Base-by-base conservation (phyloP, 2,888 invertebrate genomes). In the Thalpophila matura region DNA sequence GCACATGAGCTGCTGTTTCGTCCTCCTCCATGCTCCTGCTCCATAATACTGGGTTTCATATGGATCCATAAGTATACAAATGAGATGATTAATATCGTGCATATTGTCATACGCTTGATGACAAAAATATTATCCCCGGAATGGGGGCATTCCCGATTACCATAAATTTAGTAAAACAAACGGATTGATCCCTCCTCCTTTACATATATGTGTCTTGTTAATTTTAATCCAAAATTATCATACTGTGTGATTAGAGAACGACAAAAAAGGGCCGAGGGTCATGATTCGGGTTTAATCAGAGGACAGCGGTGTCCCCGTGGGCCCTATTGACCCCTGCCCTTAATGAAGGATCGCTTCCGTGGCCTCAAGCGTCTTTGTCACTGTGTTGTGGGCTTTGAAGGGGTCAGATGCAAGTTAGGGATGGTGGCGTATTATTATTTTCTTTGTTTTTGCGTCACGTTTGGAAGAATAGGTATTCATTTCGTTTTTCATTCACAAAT, bases 321-420 rank as follows among this genome's bases (percentile, higher is more conserved):
- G 84, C 62, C 82, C 80, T 85, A 84, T 88, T 89, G 90, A 91
- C 90, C 90, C 89, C 86, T 87, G 86, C 82, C 82, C 82, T 80
- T 91, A 91, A 91, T 91, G 89, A 91, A 87, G 88, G 87, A 83
- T 83, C 82, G 84, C 79, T 87, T 87, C 87, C 88, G 86, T 78
- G 74, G 82, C 90, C 86, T 63, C 74, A 68, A 86, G 89, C 86
- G 82, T 86, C 89, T 87, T 89, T 87, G 88, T 87, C 87, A 83
- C 83, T 60, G 59, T 71, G 66, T 67, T 81, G 71, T 79, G 77
- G 81, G 47, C 31, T 60, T 26, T 56, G 55, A 51, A 67, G 43
- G 73, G 56, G 68, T 57, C 61, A 50, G 29, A 47, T 67, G 29
- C 51, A 53, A 57, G 47, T n/a, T 43, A 55, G 24, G 42, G 45